phyloP scores from a whole-genome alignment of 2,888 invertebrate species.

The Phengaris alcon region DNA sequence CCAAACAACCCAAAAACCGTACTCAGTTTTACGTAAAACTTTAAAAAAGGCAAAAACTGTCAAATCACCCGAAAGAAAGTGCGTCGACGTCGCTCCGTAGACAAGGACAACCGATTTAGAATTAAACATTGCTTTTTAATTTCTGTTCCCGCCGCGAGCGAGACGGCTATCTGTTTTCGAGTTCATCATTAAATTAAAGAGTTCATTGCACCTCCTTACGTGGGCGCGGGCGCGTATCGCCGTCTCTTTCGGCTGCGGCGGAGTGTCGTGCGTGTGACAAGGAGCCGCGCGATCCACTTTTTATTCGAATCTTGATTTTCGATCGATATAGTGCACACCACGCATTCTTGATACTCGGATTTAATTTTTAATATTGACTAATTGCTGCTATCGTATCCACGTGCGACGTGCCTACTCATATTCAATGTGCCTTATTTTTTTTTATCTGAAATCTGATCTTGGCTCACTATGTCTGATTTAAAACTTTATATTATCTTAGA shows the following conservation, averaged over 20 bases:
- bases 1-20: conserved; percentile 1
- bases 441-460: too few species aligned
- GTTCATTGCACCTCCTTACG: conserved; percentile 73
- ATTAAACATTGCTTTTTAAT: conserved; percentile 34
- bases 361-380: conserved; percentile 37
- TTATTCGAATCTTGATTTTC: conserved; percentile 72
- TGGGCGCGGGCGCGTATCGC: conserved; percentile 65
- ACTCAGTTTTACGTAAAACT: conserved; percentile 17
- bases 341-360: conserved; percentile 57
- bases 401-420: not conserved
- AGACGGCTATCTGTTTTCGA: conserved; percentile 53
- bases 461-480: too few species aligned
- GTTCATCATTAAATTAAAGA: conserved; percentile 50
- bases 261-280: conserved; percentile 43
- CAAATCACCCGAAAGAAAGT: conserved; percentile 41
- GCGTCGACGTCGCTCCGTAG: conserved; percentile 34
- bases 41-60: conserved; percentile 37
- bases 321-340: conserved; percentile 63
- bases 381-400: conserved; percentile 35
- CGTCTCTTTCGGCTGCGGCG: conserved; percentile 48
- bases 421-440: too few species aligned
- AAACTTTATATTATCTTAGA: too few species aligned
- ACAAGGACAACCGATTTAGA: conserved; percentile 44
- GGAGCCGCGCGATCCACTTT: conserved; percentile 63
- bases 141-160: conserved; percentile 45